Evolutionary conservation across 2,797 vertebrate species (phyloP).

Genomic region (Salmo trutta): DNA sequence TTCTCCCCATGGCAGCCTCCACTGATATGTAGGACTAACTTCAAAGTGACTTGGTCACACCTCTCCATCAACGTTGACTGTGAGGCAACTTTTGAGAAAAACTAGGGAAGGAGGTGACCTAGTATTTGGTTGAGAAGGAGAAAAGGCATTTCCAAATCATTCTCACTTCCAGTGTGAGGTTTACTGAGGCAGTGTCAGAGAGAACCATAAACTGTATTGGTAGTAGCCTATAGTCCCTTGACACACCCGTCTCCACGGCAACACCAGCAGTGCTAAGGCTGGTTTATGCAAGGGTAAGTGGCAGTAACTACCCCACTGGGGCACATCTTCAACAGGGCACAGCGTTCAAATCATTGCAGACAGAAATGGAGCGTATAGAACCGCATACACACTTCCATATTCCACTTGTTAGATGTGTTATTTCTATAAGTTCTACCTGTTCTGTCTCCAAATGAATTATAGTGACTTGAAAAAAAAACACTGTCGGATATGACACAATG

Average conservation of each 20-base stretch:
- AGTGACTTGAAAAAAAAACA: too few relatives aligned
- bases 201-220: conserved; percentile 58
- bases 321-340: conserved; percentile 11
- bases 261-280: conserved; percentile 52
- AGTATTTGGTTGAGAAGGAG: neutral
- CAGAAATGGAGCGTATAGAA: neutral
- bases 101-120: conserved; percentile 36
- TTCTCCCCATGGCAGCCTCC: too few relatives aligned
- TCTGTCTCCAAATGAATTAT: neutral
- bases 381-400: neutral
- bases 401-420: neutral
- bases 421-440: neutral
- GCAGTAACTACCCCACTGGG: conserved; percentile 51
- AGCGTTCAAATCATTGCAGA: neutral
- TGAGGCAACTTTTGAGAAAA: conserved; percentile 25
- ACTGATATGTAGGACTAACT: neutral
- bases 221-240: conserved; percentile 55
- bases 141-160: conserved; percentile 18
- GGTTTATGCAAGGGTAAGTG: conserved; percentile 43
- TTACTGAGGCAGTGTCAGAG: conserved; percentile 55
- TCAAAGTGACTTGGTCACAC: neutral
- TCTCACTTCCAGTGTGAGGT: conserved; percentile 36
- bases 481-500: too few relatives aligned
- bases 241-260: conserved; percentile 74
- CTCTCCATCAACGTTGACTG: neutral